A percentile compares a stretch with the other conserved stretches of the same genome.
Conservation (phyloP, 2,113 vertebrate species). For the Thunnus maccoyii region DNA sequence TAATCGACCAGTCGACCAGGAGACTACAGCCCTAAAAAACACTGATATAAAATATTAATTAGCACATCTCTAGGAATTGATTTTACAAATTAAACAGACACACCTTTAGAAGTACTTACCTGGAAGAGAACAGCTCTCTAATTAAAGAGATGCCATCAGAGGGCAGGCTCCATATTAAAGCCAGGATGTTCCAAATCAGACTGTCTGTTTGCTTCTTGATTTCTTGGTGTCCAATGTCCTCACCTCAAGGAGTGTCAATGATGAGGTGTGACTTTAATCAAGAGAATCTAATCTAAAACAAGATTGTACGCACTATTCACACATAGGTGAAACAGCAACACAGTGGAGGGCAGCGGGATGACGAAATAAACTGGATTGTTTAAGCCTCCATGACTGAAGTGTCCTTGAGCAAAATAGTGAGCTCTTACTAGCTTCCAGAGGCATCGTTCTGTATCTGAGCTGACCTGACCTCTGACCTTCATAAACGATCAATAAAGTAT, state of each 20-base stretch:
- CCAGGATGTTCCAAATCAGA: neutral
- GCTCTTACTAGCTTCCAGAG: neutral
- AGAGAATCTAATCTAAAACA: constrained; percentile 19
- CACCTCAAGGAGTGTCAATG: constrained; percentile 18
- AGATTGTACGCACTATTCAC: neutral
- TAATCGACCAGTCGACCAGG: no score
- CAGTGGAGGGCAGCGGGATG: neutral
- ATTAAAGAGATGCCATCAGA: constrained; percentile 5
- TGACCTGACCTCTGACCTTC: constrained; percentile 4
- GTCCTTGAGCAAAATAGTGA: constrained; percentile 34
- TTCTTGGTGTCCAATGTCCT: neutral
- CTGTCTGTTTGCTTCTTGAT: neutral
- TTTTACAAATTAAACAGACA: constrained; percentile 9
- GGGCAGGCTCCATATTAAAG: neutral
- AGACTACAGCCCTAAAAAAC: no score
- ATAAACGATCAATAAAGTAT: neutral
- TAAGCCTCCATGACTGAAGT: neutral
- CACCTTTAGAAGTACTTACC: neutral
- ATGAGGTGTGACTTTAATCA: constrained; percentile 27
- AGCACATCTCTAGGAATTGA: neutral
- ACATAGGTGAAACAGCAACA: constrained; percentile 3
- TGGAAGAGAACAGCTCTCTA: neutral
- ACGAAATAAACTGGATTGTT: constrained; percentile 8
- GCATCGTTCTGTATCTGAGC: neutral
- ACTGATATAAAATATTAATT: neutral